These are phyloP conservation scores for Ceramica pisi DNA, from an alignment of 2,888 invertebrate species.

Conservation along the genomic window DNA sequence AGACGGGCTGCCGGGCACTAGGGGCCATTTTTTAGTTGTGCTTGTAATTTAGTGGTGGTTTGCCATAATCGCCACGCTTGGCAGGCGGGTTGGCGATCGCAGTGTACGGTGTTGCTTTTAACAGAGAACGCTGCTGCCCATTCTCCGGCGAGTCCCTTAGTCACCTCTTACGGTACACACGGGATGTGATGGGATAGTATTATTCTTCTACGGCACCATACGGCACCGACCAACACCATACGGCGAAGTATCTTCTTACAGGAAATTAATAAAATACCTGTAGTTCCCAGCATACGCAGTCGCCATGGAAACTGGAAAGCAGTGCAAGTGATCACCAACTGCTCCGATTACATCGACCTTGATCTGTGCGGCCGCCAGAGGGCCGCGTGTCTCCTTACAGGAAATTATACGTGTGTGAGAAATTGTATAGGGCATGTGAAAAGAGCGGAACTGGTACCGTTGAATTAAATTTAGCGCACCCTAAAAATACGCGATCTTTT, in stretches of 20 bases:
- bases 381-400: constrained; percentile 41
- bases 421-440: constrained; percentile 14
- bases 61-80: too few relatives aligned
- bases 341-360: constrained; percentile 66
- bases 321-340: constrained; percentile 52
- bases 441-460: constrained; percentile 8
- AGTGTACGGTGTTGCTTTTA: too few relatives aligned
- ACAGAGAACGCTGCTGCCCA: too few relatives aligned
- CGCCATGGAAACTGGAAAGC: constrained; percentile 56
- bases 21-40: too few relatives aligned
- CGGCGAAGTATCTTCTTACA: not conserved
- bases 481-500: not conserved
- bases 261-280: not conserved
- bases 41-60: too few relatives aligned
- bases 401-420: constrained; percentile 40
- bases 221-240: too few relatives aligned
- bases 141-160: too few relatives aligned
- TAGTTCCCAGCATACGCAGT: constrained; percentile 29
- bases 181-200: too few relatives aligned
- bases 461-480: constrained; percentile 9
- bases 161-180: too few relatives aligned
- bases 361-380: constrained; percentile 37
- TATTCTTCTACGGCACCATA: too few relatives aligned
- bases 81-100: too few relatives aligned
- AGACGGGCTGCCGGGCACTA: too few relatives aligned